These are phyloP conservation scores for Actinemys pallida DNA, from an alignment of 2,113 vertebrate species.

Conservation along the genomic window DNA sequence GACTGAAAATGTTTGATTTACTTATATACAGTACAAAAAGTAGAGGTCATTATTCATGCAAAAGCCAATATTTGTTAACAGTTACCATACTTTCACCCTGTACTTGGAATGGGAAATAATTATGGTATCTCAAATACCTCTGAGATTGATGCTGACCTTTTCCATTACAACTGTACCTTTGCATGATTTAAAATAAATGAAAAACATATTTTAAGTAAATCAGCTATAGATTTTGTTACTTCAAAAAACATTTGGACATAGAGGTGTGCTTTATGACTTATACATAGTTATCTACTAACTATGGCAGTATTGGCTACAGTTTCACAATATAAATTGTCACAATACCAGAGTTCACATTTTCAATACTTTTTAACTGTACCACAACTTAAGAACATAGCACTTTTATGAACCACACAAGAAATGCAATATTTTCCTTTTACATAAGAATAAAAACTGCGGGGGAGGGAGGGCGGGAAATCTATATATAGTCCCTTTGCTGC, in stretches of 20 bases:
- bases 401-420: background rate
- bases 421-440: background rate
- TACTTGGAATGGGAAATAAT: no score
- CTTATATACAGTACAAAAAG: no score
- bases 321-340: background rate
- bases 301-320: background rate
- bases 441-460: background rate
- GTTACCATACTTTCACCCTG: no score
- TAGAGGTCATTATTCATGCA: no score
- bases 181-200: background rate
- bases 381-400: background rate
- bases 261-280: background rate
- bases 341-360: no score
- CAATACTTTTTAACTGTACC: background rate
- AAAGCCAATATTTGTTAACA: no score
- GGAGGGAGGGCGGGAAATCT: no score
- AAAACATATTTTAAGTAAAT: background rate
- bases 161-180: background rate
- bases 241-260: background rate
- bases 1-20: no score
- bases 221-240: no score
- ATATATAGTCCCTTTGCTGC: no score
- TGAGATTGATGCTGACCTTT: background rate
- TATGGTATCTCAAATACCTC: background rate
- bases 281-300: background rate